Percentiles rank a stretch among this genome's conserved stretches.
Conservation (phyloP, 2,113 vertebrate genomes). For the Lota lota region DNA sequence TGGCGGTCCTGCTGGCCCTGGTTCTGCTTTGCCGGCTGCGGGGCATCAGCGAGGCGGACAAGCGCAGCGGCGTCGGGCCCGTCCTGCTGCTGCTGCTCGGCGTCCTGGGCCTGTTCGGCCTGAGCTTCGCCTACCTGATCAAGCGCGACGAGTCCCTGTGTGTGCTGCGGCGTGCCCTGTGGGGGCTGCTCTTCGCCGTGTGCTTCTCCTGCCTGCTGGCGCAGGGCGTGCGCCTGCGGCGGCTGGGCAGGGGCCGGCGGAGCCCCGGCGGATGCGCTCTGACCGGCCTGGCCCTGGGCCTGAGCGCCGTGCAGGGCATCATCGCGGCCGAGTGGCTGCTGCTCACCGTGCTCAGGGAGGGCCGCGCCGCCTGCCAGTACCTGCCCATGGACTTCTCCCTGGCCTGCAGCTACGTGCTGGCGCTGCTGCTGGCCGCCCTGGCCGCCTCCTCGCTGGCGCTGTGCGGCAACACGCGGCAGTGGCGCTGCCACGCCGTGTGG, state of each 20-base stretch:
- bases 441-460: constrained; percentile 81
- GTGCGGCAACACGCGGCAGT: constrained; percentile 88
- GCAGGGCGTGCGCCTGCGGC: constrained; percentile 85
- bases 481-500: constrained; percentile 88
- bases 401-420: constrained; percentile 88
- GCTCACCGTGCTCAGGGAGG: constrained; percentile 85
- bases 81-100: constrained; percentile 89
- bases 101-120: constrained; percentile 85
- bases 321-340: constrained; percentile 91
- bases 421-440: constrained; percentile 79
- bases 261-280: constrained; percentile 86
- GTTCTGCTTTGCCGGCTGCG: constrained; percentile 87
- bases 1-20: constrained; percentile 81
- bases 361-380: constrained; percentile 84
- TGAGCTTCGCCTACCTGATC: constrained; percentile 92
- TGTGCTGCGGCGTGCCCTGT: constrained; percentile 83
- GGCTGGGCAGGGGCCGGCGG: constrained; percentile 82
- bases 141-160: constrained; percentile 86
- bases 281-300: constrained; percentile 78
- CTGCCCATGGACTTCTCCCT: constrained; percentile 89
- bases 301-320: constrained; percentile 90
- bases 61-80: constrained; percentile 84
- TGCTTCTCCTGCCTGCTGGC: constrained; percentile 93
- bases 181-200: constrained; percentile 88
- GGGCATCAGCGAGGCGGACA: constrained; percentile 88